Conservation (phyloP, 2,113 vertebrate genomes). For the Myotis davidii region DNA sequence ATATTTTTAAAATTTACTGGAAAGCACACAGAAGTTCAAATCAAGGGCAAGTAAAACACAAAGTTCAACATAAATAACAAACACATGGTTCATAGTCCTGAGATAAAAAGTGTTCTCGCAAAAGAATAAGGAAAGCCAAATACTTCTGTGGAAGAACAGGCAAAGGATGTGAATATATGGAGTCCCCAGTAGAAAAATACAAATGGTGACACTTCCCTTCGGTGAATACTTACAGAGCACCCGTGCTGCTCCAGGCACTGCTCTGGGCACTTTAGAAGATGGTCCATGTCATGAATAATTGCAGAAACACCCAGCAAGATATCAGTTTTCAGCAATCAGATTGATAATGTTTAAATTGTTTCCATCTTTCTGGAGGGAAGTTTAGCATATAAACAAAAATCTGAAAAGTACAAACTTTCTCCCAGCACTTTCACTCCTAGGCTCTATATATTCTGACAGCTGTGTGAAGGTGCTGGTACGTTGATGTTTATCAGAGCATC, state of each 20-base stretch:
- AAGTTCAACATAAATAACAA: background rate
- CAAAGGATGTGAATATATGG: background rate
- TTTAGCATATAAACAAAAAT: background rate
- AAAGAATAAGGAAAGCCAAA: background rate
- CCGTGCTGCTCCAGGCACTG: background rate
- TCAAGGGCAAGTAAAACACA: background rate
- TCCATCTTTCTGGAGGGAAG: background rate
- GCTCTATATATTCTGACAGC: background rate
- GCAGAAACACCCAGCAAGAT: background rate
- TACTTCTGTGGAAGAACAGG: background rate
- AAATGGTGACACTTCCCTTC: background rate
- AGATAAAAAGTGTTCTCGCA: background rate
- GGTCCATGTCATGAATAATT: background rate
- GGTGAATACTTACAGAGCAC: background rate
- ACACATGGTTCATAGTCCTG: background rate
- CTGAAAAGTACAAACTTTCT: background rate
- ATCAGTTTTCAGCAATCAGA: background rate
- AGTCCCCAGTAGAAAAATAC: background rate
- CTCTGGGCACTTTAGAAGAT: background rate
- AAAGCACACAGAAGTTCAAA: slow-evolving; percentile 6
- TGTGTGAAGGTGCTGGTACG: background rate
- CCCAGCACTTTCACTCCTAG: background rate
- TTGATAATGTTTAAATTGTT: background rate
- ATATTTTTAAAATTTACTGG: background rate
- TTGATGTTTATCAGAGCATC: background rate